Conservation (phyloP, 2,113 vertebrate genomes). For the Canis aureus region DNA sequence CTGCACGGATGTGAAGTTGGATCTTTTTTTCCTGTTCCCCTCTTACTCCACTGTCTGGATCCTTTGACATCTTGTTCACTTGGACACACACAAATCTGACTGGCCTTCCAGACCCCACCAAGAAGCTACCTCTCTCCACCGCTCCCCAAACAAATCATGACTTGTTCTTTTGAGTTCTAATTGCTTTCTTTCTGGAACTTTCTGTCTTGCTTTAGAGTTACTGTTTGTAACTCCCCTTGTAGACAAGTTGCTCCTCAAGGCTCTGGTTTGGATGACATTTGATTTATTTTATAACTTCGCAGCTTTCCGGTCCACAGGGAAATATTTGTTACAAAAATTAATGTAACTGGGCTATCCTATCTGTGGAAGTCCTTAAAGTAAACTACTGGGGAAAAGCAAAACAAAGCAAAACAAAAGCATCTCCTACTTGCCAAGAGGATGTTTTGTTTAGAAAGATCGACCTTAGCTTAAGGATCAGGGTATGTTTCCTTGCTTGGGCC, state of each 20-base stretch:
- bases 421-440: background rate
- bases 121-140: fast-evolving
- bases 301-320: background rate
- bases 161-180: background rate
- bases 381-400: background rate
- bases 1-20: background rate
- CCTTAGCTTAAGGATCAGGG: background rate
- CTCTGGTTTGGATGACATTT: background rate
- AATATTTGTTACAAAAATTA: background rate
- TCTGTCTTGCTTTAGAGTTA: background rate
- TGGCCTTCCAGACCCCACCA: background rate
- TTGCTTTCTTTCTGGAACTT: background rate
- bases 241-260: background rate
- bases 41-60: background rate
- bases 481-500: background rate
- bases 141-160: background rate
- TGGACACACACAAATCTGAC: background rate
- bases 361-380: background rate
- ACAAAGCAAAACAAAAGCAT: background rate
- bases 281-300: background rate
- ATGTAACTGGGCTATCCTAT: background rate
- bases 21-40: background rate
- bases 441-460: constrained; percentile 10
- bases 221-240: background rate
- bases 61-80: background rate